Conservation (phyloP, 2,113 vertebrate species). For the Stigmatopora nigra region DNA sequence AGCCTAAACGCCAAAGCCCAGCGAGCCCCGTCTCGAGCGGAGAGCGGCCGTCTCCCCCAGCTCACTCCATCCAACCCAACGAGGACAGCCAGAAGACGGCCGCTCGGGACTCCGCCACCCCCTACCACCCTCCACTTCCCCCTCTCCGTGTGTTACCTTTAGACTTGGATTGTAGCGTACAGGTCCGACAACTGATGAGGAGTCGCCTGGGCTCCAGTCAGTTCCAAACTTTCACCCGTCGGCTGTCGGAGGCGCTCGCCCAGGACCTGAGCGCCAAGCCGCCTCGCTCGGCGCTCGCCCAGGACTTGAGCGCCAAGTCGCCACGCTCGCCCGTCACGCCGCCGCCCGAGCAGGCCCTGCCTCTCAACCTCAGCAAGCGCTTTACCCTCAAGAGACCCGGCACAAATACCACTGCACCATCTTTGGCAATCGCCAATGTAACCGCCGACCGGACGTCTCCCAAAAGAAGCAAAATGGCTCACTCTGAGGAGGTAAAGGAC, state of each 20-base stretch:
- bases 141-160: conserved; percentile 70
- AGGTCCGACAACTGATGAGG: conserved; percentile 72
- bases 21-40: conserved; percentile 31
- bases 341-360: conserved; percentile 65
- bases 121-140: conserved; percentile 57
- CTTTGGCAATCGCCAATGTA: conserved; percentile 3
- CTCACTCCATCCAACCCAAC: conserved; percentile 16
- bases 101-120: conserved; percentile 32
- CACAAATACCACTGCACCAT: conserved; percentile 21
- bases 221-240: conserved; percentile 68
- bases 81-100: conserved; percentile 24
- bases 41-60: conserved; percentile 23
- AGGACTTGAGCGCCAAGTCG: conserved; percentile 61
- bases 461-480: conserved; percentile 37
- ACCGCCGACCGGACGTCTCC: conserved; percentile 15
- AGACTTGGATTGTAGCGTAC: conserved; percentile 73
- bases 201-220: conserved; percentile 61
- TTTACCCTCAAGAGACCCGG: conserved; percentile 46
- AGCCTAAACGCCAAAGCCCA: conserved; percentile 44
- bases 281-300: conserved; percentile 57
- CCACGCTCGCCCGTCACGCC: conserved; percentile 40
- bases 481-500: conserved; percentile 28
- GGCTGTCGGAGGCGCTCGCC: conserved; percentile 69
- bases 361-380: conserved; percentile 72
- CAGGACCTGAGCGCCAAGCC: conserved; percentile 64